Base-by-base conservation (phyloP, 2,888 invertebrate genomes). In the Choristoneura rosaceana region DNA sequence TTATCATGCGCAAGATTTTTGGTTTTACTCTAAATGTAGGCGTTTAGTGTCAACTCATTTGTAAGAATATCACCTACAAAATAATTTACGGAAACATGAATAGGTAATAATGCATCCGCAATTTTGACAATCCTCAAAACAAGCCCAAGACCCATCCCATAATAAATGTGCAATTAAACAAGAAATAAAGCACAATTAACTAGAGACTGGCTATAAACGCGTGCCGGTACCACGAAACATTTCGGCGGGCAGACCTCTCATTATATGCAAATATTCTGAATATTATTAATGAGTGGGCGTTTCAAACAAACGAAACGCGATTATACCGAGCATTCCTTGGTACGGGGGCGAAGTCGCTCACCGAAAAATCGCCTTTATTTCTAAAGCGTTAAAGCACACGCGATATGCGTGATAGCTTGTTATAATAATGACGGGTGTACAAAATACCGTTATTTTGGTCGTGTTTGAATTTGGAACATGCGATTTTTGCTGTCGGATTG, bases 401-500 rank as follows among this genome's bases (percentile, higher is more conserved):
- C 9, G 50, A n/a, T n/a, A 38, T 12, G 62, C n/a, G 47, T 9
- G n/a, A 15, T 41, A 73, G 75, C 82, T 86, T 83, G 85, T 87
- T 87, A 88, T 82, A 82, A 84, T 86, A 87, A 86, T 84, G 77
- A 77, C 83, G 70, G 81, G 75, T 74, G 74, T 82, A 84, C 86
- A 86, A 87, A 87, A 84, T 80, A 85, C 86, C 77, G 87, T 82
- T 87, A 88, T 89, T 88, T 43, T 85, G 75, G 77, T 82, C 84
- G 84, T 85, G 68, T 71, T 75, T 70, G 64, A 74, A 62, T 74
- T 61, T 79, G 79, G 81, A 81, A 87, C 88, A 87, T 88, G 88
- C 87, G 81, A 89, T 86, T 89, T 85, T 81, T 78, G 78, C 79
- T 81, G 80, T 83, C 84, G 83, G 81, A 81, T 68, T 71, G 73